Base-by-base conservation (phyloP, 2,797 vertebrate species). In the Chelonia mydas region DNA sequence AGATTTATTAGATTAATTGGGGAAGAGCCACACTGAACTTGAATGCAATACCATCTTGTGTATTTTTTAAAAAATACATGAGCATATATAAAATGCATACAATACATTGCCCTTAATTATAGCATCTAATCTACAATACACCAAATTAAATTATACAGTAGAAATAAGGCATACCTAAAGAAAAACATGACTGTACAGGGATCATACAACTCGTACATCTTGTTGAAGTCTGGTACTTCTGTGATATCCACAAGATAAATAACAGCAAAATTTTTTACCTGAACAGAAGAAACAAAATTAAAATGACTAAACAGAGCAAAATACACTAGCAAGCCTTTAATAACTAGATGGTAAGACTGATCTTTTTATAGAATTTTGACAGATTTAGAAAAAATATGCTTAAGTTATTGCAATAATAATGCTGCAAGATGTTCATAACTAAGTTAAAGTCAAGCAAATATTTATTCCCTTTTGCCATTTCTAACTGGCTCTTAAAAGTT, bases 161-260 rank as follows among this genome's bases (percentile, higher is more conserved):
- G 61, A 94, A 80, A 47, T 47, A 89, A 23, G n/a, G 92, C 61
- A 31, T 94, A 99, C 99, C 99, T 99, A 98, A 99, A 99, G 95
- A 99, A 99, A 98, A 99, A 99, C 99, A 99, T 99, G 96, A 99
- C 99, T 0, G 99, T 99, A 90, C 99, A 99, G 3, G 99, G 99
- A 94, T 99, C 99, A 0, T 99, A 99, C 88, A 99, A 97, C 96
- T 99, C 99, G 0, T 99, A 99, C 99, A 99, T 99, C 97, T 99
- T 99, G 98, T 99, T 99, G 98, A 99, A 99, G 97, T 99, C 99
- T 6, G 99, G 99, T 68, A 99, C 99, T 98, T 99, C 99, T 11
- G 99, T 99, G 96, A 99, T 99, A 96, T 99, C 99, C 98, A 99
- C 99, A 83, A 99, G 98, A 97, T 99, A 99, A 98, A 99, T 99